A percentile compares a stretch with the other conserved stretches of the same genome.
These are phyloP conservation scores for Girardia tigrina DNA, from an alignment of 2,888 invertebrate species.

Conservation along the genomic window DNA sequence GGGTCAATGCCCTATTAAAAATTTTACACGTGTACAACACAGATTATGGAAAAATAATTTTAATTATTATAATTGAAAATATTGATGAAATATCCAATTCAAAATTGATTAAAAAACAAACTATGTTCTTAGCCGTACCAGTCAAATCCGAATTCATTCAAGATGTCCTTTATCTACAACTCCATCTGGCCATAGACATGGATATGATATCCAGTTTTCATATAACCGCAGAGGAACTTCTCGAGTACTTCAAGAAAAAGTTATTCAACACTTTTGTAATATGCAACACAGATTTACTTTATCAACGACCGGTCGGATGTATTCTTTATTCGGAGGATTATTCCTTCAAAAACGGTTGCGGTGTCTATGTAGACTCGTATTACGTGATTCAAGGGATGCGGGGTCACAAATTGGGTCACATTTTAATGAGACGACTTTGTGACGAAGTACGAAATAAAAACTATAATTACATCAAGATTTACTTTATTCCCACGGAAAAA, in stretches of 20 bases:
- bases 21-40: too few relatives aligned
- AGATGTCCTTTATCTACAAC: slow-evolving; percentile 1
- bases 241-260: background rate
- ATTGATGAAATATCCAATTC: too few relatives aligned
- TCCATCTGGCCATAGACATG: background rate
- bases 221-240: background rate
- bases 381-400: background rate
- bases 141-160: background rate
- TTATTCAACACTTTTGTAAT: background rate
- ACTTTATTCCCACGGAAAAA: background rate
- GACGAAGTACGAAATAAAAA: background rate
- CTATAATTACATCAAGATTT: background rate
- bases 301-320: background rate
- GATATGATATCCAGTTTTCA: background rate
- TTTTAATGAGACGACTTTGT: background rate
- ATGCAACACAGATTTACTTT: background rate
- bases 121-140: background rate
- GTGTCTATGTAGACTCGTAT: background rate
- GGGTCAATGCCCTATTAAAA: too few relatives aligned
- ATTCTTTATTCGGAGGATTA: background rate
- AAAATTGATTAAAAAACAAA: background rate
- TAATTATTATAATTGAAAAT: too few relatives aligned
- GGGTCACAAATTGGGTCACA: background rate
- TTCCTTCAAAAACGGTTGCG: background rate
- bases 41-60: too few relatives aligned